A percentile compares a stretch with the other conserved stretches of the same genome.
phyloP scores from a whole-genome alignment of 2,113 vertebrate species.

The Serilophus lunatus region DNA sequence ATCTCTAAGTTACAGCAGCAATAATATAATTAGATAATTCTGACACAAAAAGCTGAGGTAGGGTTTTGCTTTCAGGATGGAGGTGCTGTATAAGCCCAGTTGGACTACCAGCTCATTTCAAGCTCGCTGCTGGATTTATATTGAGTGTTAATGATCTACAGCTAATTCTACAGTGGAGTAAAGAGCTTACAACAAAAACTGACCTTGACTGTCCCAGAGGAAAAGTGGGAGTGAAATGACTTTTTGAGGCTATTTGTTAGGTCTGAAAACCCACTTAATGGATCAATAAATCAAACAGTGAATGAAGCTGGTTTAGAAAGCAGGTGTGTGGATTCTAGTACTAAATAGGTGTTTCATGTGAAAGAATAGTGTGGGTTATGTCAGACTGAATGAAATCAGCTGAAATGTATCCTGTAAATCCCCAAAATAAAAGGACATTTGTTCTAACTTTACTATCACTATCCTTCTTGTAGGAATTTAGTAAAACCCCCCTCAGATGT shows the following conservation, averaged over 20 bases:
- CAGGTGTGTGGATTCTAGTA: not conserved
- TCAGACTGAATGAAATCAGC: not conserved
- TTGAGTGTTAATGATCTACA: conserved; percentile 23
- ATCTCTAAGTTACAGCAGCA: not conserved
- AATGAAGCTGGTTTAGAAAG: not conserved
- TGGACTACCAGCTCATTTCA: not conserved
- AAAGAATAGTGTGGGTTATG: not conserved
- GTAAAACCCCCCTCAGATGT: not conserved
- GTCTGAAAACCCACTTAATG: not conserved
- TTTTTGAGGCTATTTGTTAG: not conserved
- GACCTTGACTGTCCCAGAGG: not conserved
- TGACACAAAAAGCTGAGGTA: not conserved
- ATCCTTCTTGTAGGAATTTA: not conserved
- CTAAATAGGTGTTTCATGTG: not conserved
- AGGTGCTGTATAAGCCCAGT: not conserved
- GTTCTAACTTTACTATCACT: not conserved
- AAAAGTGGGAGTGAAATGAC: not conserved
- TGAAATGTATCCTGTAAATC: not conserved
- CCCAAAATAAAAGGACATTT: not conserved
- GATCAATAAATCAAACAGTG: conserved; percentile 17
- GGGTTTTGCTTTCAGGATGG: not conserved
- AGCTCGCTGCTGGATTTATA: not conserved
- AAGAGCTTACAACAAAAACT: not conserved
- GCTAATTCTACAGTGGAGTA: conserved; percentile 20
- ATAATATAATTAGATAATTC: not conserved